Conservation (phyloP, 2,888 invertebrate genomes). For the Pammene fasciana region DNA sequence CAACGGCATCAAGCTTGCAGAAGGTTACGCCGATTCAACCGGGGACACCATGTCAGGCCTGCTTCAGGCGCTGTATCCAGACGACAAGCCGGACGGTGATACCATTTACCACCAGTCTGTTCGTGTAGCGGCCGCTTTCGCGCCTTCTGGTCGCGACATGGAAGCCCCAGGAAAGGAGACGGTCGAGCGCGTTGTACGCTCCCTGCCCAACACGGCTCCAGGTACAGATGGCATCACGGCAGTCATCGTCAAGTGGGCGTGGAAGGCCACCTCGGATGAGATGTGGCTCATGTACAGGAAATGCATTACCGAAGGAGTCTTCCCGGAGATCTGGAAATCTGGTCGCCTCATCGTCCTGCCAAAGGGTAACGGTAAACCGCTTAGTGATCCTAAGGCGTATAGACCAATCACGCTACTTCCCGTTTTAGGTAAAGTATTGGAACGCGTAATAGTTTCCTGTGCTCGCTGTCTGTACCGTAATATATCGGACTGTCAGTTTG, state of each 20-base stretch:
- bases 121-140: slow-evolving; percentile 42
- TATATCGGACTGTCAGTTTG: slow-evolving; percentile 49
- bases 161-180: slow-evolving; percentile 28
- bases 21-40: slow-evolving; percentile 8
- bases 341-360: slow-evolving; percentile 20
- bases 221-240: slow-evolving; percentile 51
- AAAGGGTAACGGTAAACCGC: slow-evolving; percentile 3
- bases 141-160: slow-evolving; percentile 44
- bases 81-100: slow-evolving; percentile 9
- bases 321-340: slow-evolving; percentile 41
- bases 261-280: slow-evolving; percentile 42
- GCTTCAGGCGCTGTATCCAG: slow-evolving; percentile 5
- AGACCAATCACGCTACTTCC: slow-evolving; percentile 1
- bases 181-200: slow-evolving; percentile 42
- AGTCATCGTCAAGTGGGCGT: slow-evolving; percentile 45
- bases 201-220: slow-evolving; percentile 49
- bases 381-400: slow-evolving; percentile 1
- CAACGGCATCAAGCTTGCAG: slow-evolving; percentile 11
- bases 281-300: slow-evolving; percentile 28
- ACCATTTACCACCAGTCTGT: slow-evolving; percentile 46
- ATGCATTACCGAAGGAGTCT: slow-evolving; percentile 45
- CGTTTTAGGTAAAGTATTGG: not conserved
- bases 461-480: slow-evolving; percentile 23
- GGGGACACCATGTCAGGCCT: slow-evolving; percentile 16
- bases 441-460: slow-evolving; percentile 4